Evolutionary conservation across 2,797 vertebrate species (phyloP).

Genomic region (Arctocebus calabarensis): DNA sequence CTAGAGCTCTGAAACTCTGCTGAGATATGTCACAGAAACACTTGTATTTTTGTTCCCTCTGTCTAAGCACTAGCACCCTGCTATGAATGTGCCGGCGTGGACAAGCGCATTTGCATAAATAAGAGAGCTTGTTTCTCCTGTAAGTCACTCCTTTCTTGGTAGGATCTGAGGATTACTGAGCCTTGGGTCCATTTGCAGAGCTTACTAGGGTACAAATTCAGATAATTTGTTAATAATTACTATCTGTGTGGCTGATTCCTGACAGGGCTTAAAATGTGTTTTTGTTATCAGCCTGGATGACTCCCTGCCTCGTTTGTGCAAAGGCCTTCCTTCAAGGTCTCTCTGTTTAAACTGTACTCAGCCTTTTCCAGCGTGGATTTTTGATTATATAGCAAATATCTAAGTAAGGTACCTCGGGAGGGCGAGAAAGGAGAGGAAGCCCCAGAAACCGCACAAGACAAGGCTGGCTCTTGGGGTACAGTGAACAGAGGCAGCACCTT

Average conservation of each 20-base stretch:
- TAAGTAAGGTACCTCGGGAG: background rate
- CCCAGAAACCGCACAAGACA: background rate
- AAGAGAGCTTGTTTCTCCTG: conserved; percentile 11
- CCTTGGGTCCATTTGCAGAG: conserved; percentile 27
- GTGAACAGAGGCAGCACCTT: background rate
- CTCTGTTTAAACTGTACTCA: background rate
- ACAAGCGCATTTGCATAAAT: background rate
- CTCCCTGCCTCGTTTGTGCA: background rate
- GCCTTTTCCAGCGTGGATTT: conserved; percentile 3
- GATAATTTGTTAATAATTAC: conserved; percentile 26
- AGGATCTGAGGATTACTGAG: conserved; percentile 15
- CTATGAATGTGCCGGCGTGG: background rate
- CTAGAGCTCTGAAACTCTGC: conserved; percentile 21
- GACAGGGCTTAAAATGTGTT: background rate
- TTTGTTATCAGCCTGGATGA: conserved; percentile 17
- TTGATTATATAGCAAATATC: background rate
- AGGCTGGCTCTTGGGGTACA: background rate
- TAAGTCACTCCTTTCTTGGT: background rate
- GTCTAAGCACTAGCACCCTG: background rate
- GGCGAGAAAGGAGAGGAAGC: background rate
- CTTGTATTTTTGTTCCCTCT: background rate
- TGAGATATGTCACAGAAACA: background rate
- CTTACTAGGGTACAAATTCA: background rate
- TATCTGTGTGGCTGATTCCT: conserved; percentile 16
- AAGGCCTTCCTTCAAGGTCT: background rate